Percentiles rank a stretch among this genome's conserved stretches.
These are phyloP conservation scores for Anthoscopus minutus DNA, from an alignment of 2,113 vertebrate species.

Conservation along the genomic window DNA sequence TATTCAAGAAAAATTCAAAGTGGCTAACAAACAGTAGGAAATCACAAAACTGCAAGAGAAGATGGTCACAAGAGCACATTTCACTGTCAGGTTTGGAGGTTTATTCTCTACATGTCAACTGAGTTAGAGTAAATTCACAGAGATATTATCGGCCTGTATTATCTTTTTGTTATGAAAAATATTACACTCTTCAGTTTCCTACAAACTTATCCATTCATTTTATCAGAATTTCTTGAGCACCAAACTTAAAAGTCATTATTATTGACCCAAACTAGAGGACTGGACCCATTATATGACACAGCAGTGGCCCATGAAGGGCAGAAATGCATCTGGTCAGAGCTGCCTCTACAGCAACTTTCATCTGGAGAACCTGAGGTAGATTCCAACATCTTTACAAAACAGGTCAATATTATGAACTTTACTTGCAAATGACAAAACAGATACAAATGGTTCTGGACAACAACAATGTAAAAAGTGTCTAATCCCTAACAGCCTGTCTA, in stretches of 20 bases:
- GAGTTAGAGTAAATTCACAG: not conserved
- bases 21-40: not conserved
- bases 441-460: not conserved
- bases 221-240: not conserved
- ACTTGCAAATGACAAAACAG: not conserved
- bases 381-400: not conserved
- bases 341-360: not conserved
- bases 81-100: not conserved
- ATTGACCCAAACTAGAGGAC: not conserved
- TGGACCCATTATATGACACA: not conserved
- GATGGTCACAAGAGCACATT: not conserved
- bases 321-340: not conserved
- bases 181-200: not conserved
- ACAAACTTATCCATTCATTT: fast-evolving
- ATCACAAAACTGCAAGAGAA: not conserved
- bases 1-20: not conserved
- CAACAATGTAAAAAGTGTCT: not conserved
- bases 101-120: not conserved
- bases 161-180: not conserved
- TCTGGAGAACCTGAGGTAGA: not conserved
- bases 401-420: not conserved
- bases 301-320: not conserved
- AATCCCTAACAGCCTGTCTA: not conserved
- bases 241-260: not conserved
- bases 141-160: not conserved